Evolutionary conservation across 64 coral and sea anemone species (phyloP), one percentile per base, ranked within the genome.

Genomic region (Acropora tenuis): DNA sequence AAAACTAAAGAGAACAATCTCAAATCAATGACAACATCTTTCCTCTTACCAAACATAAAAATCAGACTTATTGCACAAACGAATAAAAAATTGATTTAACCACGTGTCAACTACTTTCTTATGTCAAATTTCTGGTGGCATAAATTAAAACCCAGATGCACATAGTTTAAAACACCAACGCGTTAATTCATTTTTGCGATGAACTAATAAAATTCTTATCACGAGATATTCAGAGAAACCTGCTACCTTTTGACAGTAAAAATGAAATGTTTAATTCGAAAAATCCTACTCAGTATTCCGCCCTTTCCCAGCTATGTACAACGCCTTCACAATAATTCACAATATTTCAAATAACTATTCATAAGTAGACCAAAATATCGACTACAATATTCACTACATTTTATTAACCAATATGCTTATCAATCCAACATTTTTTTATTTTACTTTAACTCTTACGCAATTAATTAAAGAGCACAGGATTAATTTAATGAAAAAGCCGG

Each of bases 271-370:
- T 30, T 30, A 30, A 30, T 30, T 30, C 30, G 52, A 55, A 55
- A 5, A 55, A 10, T 1, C 10, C 10, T 13, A 71, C 12, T 2
- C 2, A 84, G 48, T 84, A 20, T 16, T 43, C 63, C 63, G 11
- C 65, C 43, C 2, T 69, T 55, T 17, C 12, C 2, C 16, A 47
- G 44, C 45, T 6, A 84, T 71, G 65, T 84, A 48, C 71, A 84
- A 30, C 30, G 30, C 30, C 30, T 65, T 10, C 6, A 69, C 11
- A 16, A 12, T 20, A 1, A 16, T 47, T 8, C 40, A 9, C 43
- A 69, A 84, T 84, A 48, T 84, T 84, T 50, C 6, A 84, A 84
- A 84, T 84, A 69, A 84, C 30, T 49, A 84, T 48, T 84, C 65
- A 69, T 48, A 6, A 67, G 10, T 7, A 8, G 9, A 48, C 43